Evolutionary conservation across 2,797 vertebrate species (phyloP), one percentile per base, ranked within the genome.

Genomic region (Trachurus trachurus): DNA sequence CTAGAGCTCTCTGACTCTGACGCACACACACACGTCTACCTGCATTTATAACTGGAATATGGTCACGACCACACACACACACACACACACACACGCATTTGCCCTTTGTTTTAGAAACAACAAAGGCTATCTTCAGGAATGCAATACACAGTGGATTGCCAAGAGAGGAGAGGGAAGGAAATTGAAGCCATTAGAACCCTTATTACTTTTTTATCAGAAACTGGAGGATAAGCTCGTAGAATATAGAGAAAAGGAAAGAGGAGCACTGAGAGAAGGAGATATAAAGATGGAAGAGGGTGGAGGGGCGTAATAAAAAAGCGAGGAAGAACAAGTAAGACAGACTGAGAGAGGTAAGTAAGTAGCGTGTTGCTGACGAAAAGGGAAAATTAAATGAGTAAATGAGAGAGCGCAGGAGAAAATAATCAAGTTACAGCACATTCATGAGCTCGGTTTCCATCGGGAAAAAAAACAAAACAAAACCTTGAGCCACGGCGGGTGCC

Each of bases 161-260:
- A 79, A 80, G 61, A 89, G 86, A 83, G 79, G 58, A 76, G 78
- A 74, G 57, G 67, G 76, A 81, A 78, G 82, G 80, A 90, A 92
- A 94, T 89, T 91, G 92, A 93, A 93, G 90, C 93, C 89, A 93
- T 94, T 95, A 94, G 93, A 89, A 88, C 78, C 86, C 91, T 91
- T 94, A 95, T 95, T 94, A 94, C 93, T 95, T 94, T 95, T 95
- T 95, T 94, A 95, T 95, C 94, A 93, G 93, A 89, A 90, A 87
- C 80, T 76, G 78, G 88, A 87, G 91, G 85, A 91, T 94, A 90
- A 88, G 88, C 90, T 82, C 21, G 71, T 78, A 76, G 82, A 88
- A 89, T 81, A 90, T 83, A 81, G 59, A 72, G 76, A 64, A 61
- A 72, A 79, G 65, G 78, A 76, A 71, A 70, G 80, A 65, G 71